Conservation (phyloP, 2,888 invertebrate species). For the Stenodera caucasica region DNA sequence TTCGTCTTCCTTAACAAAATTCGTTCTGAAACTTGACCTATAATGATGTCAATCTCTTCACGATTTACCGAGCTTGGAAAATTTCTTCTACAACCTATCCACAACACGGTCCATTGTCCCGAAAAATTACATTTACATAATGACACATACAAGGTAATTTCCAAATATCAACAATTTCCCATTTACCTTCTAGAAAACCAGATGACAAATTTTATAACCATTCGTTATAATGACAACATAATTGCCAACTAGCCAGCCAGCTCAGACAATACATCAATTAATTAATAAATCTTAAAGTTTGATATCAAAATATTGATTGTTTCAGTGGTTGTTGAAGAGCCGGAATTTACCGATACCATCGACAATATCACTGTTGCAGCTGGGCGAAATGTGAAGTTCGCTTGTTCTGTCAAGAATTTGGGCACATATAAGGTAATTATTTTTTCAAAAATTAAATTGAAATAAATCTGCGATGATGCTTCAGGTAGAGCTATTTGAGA, state of each 20-base stretch:
- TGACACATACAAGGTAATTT: background rate
- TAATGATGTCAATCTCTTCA: conserved; percentile 27
- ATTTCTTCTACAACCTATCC: background rate
- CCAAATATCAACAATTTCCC: background rate
- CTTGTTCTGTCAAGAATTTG: conserved; percentile 88
- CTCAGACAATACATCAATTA: background rate
- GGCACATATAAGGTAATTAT: conserved; percentile 83
- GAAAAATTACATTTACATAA: conserved; percentile 7
- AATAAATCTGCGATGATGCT: background rate
- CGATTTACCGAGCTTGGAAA: conserved; percentile 12
- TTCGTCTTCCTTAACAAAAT: conserved; percentile 23
- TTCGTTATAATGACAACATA: too few relatives aligned
- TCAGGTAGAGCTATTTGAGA: conserved; percentile 17
- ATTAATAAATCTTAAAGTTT: background rate
- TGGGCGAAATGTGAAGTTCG: conserved; percentile 84
- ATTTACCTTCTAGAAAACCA: too few relatives aligned
- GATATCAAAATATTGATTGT: conserved; percentile 44
- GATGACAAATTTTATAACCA: too few relatives aligned
- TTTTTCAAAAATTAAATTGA: conserved; percentile 17
- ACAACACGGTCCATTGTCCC: conserved; percentile 6
- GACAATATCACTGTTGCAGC: conserved; percentile 90
- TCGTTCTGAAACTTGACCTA: conserved; percentile 23
- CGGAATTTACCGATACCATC: conserved; percentile 87
- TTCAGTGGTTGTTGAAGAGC: conserved; percentile 78
- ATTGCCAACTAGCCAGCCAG: too few relatives aligned